Conservation (phyloP, 2,113 vertebrate genomes). For the Mus spicilegus region DNA sequence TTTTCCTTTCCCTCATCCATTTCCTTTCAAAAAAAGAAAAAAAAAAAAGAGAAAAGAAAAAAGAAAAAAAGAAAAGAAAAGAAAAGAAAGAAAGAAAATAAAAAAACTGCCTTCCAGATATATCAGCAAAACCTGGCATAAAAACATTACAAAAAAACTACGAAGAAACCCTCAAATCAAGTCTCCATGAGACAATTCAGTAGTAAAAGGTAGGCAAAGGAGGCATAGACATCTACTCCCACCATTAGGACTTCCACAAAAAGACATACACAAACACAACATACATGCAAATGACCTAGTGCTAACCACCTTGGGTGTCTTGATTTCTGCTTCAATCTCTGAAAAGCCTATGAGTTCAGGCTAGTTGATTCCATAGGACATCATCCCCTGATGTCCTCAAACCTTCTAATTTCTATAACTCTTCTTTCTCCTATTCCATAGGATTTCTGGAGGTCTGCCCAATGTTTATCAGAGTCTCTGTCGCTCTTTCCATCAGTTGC, state of each 20-base stretch:
- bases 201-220: not conserved
- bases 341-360: not conserved
- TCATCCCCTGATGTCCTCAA: not conserved
- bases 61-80: too few species aligned
- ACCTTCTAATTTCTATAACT: not conserved
- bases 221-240: not conserved
- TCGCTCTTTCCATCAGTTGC: too few species aligned
- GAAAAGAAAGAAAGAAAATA: too few species aligned
- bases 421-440: accelerated
- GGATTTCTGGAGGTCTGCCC: too few species aligned
- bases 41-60: too few species aligned
- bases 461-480: too few species aligned
- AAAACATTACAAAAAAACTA: not conserved
- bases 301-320: not conserved
- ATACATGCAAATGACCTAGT: not conserved
- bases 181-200: not conserved
- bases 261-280: not conserved
- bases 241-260: not conserved
- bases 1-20: too few species aligned
- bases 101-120: not conserved
- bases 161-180: not conserved
- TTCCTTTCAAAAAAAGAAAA: not conserved
- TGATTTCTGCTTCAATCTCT: not conserved
- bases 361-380: not conserved
- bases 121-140: not conserved